Conservation (phyloP, 2,113 vertebrate genomes). For the Hippocampus zosterae region DNA sequence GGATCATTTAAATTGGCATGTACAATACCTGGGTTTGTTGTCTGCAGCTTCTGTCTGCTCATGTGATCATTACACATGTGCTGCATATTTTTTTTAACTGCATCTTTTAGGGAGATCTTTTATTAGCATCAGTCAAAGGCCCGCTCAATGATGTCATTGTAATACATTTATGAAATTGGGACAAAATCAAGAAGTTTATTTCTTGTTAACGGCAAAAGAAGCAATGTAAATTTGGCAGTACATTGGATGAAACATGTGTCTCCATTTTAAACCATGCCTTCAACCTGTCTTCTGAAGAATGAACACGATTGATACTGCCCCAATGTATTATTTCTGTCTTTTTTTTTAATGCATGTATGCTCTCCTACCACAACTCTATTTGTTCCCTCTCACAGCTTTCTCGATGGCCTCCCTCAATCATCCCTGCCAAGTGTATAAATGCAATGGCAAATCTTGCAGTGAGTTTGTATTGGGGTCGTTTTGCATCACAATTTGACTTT, state of each 20-base stretch:
- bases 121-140: too few relatives aligned
- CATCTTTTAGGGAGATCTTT: too few relatives aligned
- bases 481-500: constrained; percentile 16
- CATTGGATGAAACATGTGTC: constrained; percentile 49
- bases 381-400: constrained; percentile 44
- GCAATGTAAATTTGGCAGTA: constrained; percentile 4
- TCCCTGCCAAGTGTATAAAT: constrained; percentile 57
- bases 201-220: neutral
- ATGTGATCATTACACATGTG: too few relatives aligned
- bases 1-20: too few relatives aligned
- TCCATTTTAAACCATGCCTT: constrained; percentile 36
- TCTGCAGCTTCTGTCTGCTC: too few relatives aligned
- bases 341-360: constrained; percentile 34
- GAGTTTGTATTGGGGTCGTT: constrained; percentile 25
- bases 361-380: constrained; percentile 40
- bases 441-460: constrained; percentile 51
- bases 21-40: too few relatives aligned
- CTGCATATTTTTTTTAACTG: too few relatives aligned
- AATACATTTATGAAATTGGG: neutral
- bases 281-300: constrained; percentile 20
- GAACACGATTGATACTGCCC: constrained; percentile 51
- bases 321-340: constrained; percentile 38
- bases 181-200: too few relatives aligned
- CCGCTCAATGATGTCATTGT: neutral
- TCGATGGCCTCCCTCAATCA: constrained; percentile 56